Percentiles rank a stretch among this genome's conserved stretches.
These are phyloP conservation scores for Mactromeris polynyma DNA, from an alignment of 2,888 invertebrate species.

Conservation along the genomic window DNA sequence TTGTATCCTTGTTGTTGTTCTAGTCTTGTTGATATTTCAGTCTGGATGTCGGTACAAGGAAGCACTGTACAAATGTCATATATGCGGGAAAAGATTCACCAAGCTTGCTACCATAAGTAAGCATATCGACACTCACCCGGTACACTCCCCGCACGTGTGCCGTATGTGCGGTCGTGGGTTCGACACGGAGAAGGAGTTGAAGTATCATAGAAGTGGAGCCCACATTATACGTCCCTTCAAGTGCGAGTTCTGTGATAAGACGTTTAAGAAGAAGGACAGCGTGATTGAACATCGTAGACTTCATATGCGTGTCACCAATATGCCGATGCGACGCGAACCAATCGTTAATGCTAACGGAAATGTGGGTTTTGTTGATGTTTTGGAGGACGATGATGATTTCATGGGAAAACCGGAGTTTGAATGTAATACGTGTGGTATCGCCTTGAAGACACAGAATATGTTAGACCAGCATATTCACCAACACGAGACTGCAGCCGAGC, in stretches of 20 bases:
- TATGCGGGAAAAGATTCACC: conserved; percentile 66
- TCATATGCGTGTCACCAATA: conserved; percentile 56
- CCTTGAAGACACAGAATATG: conserved; percentile 42
- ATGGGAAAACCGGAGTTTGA: conserved; percentile 37
- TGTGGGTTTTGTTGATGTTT: not conserved
- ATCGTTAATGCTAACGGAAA: not conserved
- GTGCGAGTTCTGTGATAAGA: conserved; percentile 67
- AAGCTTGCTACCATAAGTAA: conserved; percentile 66
- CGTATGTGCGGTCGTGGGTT: conserved; percentile 70
- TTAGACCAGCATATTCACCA: conserved; percentile 61
- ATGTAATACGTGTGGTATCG: conserved; percentile 63
- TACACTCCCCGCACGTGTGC: conserved; percentile 68
- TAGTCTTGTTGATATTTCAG: too few relatives aligned
- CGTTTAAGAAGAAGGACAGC: conserved; percentile 67
- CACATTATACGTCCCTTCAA: conserved; percentile 69
- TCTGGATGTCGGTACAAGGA: conserved; percentile 65
- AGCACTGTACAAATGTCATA: conserved; percentile 66
- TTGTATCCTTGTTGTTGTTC: too few relatives aligned
- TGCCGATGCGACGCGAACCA: conserved; percentile 14
- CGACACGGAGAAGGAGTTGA: conserved; percentile 62
- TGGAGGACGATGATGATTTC: conserved; percentile 17
- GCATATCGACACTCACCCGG: conserved; percentile 71
- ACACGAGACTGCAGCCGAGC: conserved; percentile 59
- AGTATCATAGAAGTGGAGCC: conserved; percentile 61
- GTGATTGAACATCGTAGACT: conserved; percentile 65